A percentile compares a stretch with the other conserved stretches of the same genome.
Conservation (phyloP, 1,140 invertebrate genomes). For the Gonioctena quinquepunctata region DNA sequence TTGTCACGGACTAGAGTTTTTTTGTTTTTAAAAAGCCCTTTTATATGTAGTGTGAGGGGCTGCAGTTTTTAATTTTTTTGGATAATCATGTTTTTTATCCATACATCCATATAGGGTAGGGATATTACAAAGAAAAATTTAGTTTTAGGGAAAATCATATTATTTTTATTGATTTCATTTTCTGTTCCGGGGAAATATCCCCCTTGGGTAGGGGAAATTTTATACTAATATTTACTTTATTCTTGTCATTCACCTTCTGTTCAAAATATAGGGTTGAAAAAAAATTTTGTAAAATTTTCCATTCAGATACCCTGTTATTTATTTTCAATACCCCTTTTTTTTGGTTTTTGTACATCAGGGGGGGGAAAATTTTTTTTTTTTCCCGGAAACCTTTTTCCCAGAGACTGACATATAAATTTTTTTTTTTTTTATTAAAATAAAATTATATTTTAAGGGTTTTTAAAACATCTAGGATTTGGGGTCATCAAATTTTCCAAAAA, state of each 20-base stretch:
- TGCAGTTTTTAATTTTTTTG: slow-evolving; percentile 81
- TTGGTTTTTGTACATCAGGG: no score
- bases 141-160: no score
- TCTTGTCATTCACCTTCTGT: slow-evolving; percentile 76
- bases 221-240: slow-evolving; percentile 74
- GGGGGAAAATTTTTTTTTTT: background rate
- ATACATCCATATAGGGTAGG: slow-evolving; percentile 72
- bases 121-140: slow-evolving; percentile 15
- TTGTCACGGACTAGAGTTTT: slow-evolving; percentile 92
- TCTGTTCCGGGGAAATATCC: slow-evolving; percentile 73
- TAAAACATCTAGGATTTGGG: no score
- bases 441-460: no score
- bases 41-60: slow-evolving; percentile 30
- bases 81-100: slow-evolving; percentile 92
- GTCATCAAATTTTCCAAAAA: no score
- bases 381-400: no score
- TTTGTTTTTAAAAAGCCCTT: no score
- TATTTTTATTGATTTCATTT: no score
- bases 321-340: no score
- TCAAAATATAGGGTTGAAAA: slow-evolving; percentile 80
- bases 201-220: slow-evolving; percentile 73
- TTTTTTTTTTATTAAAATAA: no score
- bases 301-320: no score
- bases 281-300: background rate
- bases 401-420: no score